Percentiles rank a stretch among this genome's conserved stretches.
phyloP scores from a whole-genome alignment of 2,797 vertebrate species.

The Lepilemur ruficaudatus region DNA sequence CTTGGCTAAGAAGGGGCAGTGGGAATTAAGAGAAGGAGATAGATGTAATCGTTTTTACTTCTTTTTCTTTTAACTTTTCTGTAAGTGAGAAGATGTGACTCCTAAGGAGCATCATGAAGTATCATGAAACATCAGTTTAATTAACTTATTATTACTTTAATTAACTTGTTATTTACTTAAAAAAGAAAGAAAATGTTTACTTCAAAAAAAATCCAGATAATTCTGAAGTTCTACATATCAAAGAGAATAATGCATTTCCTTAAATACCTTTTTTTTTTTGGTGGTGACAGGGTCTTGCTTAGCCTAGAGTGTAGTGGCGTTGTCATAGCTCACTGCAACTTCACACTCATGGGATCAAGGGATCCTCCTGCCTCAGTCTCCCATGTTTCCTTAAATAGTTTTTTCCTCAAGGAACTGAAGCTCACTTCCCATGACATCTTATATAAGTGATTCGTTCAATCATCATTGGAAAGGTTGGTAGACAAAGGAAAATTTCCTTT shows the following conservation, averaged over 20 bases:
- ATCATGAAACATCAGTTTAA: conserved; percentile 13
- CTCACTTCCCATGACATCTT: not conserved
- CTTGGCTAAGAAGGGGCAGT: not conserved
- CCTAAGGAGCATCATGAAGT: not conserved
- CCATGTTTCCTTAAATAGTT: not conserved
- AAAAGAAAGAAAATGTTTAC: not conserved
- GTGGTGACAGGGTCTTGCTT: too few relatives aligned
- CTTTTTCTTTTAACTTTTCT: not conserved
- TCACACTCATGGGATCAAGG: too few relatives aligned
- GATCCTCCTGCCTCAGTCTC: too few relatives aligned
- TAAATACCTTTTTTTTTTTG: not conserved
- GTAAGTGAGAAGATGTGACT: not conserved
- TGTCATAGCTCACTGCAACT: too few relatives aligned
- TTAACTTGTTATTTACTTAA: not conserved
- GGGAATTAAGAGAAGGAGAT: not conserved
- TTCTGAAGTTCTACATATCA: conserved; percentile 17
- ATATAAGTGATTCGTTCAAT: not conserved
- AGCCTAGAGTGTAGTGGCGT: too few relatives aligned
- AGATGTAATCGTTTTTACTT: not conserved
- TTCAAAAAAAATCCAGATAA: not conserved
- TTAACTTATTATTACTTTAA: not conserved
- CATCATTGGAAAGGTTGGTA: not conserved
- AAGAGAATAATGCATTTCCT: not conserved
- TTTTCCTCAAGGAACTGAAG: conserved; percentile 4
- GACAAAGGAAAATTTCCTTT: conserved; percentile 25